These are phyloP conservation scores for Epirrhoe tristata DNA, from an alignment of 2,888 invertebrate genomes.

Conservation along the genomic window DNA sequence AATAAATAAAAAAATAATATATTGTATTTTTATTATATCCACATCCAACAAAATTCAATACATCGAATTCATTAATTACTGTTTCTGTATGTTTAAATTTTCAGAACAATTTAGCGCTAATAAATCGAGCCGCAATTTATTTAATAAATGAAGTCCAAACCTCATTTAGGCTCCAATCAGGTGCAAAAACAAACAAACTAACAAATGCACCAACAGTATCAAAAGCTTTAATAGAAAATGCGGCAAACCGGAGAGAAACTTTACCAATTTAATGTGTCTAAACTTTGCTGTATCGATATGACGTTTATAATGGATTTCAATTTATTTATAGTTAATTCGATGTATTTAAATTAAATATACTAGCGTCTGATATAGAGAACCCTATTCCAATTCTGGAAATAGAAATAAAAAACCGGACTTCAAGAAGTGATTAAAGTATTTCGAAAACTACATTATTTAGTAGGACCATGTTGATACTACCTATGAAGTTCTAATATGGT, in stretches of 20 bases:
- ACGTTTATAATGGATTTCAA: constrained; percentile 37
- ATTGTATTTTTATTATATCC: too few relatives aligned
- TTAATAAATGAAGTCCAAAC: constrained; percentile 22
- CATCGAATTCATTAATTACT: too few relatives aligned
- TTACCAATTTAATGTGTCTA: constrained; percentile 45
- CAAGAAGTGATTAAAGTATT: too few relatives aligned
- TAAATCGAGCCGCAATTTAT: constrained; percentile 18
- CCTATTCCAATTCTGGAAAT: not conserved
- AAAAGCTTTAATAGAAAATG: constrained; percentile 46
- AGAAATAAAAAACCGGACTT: too few relatives aligned
- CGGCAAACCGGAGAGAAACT: constrained; percentile 42
- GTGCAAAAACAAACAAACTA: constrained; percentile 38
- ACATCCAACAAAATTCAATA: too few relatives aligned
- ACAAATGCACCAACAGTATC: constrained; percentile 41
- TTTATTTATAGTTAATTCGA: constrained; percentile 31
- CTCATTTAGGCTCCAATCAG: constrained; percentile 31
- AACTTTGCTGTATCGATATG: constrained; percentile 34
- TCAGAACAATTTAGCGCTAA: not conserved
- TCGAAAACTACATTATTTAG: too few relatives aligned
- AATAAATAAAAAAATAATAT: too few relatives aligned
- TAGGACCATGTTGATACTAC: too few relatives aligned
- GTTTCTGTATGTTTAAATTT: not conserved
- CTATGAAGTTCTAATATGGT: not conserved
- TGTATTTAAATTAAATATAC: not conserved
- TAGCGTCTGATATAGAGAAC: not conserved